Conservation (phyloP, 1,140 invertebrate species). For the Frieseomelitta varia region DNA sequence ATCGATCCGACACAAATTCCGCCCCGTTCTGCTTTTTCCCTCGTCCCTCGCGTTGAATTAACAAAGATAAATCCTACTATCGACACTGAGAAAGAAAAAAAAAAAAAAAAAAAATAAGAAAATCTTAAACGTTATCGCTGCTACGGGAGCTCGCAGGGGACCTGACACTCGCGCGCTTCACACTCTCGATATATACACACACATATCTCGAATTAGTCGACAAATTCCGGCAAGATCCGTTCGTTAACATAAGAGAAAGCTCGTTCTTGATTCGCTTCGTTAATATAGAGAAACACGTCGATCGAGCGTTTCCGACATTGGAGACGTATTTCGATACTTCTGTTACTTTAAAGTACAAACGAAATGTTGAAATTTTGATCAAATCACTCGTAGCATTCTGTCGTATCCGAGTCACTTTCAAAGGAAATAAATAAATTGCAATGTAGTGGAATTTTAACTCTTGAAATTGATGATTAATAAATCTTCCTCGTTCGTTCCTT, state of each 20-base stretch:
- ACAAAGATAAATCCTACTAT: constrained; percentile 51
- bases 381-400: too few relatives aligned
- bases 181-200: background rate
- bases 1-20: background rate
- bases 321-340: too few relatives aligned
- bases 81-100: constrained; percentile 42
- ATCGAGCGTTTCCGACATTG: background rate
- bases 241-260: background rate
- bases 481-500: too few relatives aligned
- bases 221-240: background rate
- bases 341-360: too few relatives aligned
- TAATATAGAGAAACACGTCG: background rate
- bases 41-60: constrained; percentile 51
- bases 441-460: too few relatives aligned
- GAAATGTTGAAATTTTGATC: too few relatives aligned
- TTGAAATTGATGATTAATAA: too few relatives aligned
- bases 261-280: background rate
- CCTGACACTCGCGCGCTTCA: background rate
- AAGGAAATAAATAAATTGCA: too few relatives aligned
- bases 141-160: constrained; percentile 27
- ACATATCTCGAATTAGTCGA: background rate
- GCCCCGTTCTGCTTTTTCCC: background rate
- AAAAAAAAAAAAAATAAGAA: constrained; percentile 46
- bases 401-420: too few relatives aligned
- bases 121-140: constrained; percentile 53